Evolutionary conservation across 37 sponge, comb jelly and placozoan genomes (phyloP).

Genomic region (Agelas oroides): DNA sequence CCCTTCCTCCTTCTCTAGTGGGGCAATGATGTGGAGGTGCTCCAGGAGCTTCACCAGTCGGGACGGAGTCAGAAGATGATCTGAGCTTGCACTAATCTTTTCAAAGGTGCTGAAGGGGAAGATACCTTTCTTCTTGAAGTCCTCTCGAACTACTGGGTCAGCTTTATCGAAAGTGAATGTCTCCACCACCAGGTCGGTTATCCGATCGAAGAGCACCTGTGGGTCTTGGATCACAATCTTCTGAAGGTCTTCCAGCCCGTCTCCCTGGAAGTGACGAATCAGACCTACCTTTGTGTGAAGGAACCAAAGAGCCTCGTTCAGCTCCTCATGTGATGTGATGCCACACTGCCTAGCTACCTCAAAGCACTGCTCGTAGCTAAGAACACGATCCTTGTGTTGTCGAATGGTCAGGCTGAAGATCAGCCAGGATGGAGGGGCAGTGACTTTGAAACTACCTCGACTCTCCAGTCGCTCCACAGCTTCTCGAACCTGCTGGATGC

Average conservation of each 20-base stretch:
- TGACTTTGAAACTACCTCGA: background rate
- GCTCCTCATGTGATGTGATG: background rate
- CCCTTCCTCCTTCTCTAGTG: background rate
- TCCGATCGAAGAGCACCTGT: background rate
- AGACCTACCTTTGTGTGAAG: background rate
- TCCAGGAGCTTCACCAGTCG: background rate
- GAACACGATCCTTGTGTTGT: background rate
- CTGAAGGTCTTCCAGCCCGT: background rate
- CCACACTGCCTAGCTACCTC: background rate
- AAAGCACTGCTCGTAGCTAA: background rate
- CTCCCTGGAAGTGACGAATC: background rate
- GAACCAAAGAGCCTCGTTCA: background rate
- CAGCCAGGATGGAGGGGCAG: background rate
- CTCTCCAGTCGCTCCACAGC: slow-evolving; percentile 1
- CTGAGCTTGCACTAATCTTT: background rate
- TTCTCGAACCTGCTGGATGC: background rate
- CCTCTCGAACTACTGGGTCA: background rate
- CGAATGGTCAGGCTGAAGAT: background rate
- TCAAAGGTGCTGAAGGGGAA: background rate
- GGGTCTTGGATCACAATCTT: background rate
- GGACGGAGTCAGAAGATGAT: background rate
- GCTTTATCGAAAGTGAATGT: background rate
- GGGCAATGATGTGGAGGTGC: slow-evolving; percentile 3
- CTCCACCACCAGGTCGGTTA: background rate
- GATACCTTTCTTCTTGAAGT: background rate